Evolutionary conservation across 2,797 vertebrate species (phyloP).

Genomic region (Triplophysa yarkandensis): DNA sequence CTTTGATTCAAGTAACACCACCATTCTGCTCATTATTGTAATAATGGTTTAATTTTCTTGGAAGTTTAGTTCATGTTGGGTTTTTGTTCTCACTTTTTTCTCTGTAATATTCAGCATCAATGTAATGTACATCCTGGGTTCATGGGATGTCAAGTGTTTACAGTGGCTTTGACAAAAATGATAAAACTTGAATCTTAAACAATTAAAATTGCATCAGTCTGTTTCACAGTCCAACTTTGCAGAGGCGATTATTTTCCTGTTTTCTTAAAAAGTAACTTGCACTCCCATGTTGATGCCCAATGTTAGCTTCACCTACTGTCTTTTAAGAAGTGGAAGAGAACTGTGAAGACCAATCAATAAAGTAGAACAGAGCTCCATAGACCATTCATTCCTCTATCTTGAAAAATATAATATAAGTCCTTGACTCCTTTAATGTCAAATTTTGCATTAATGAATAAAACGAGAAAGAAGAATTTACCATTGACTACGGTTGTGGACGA

Average conservation of each 20-base stretch:
- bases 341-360: slow-evolving; percentile 90
- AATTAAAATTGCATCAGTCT: slow-evolving; percentile 70
- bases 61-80: slow-evolving; percentile 50
- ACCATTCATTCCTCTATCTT: too few relatives aligned
- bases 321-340: slow-evolving; percentile 85
- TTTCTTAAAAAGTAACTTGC: slow-evolving; percentile 77
- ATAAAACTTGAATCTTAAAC: slow-evolving; percentile 82
- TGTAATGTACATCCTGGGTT: slow-evolving; percentile 69
- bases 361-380: slow-evolving; percentile 87
- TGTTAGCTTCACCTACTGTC: slow-evolving; percentile 80
- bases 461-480: too few relatives aligned
- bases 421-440: neutral
- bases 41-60: slow-evolving; percentile 50
- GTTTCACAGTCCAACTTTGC: slow-evolving; percentile 67
- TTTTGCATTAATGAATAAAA: too few relatives aligned
- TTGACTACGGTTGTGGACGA: too few relatives aligned
- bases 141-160: slow-evolving; percentile 80
- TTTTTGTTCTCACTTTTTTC: slow-evolving; percentile 19
- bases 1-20: slow-evolving; percentile 64
- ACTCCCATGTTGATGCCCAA: slow-evolving; percentile 79
- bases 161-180: slow-evolving; percentile 76
- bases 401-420: slow-evolving; percentile 28
- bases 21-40: slow-evolving; percentile 57
- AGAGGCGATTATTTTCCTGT: slow-evolving; percentile 71
- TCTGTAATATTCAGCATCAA: slow-evolving; percentile 67